Base-by-base conservation (phyloP, 2,113 vertebrate genomes). In the Nymphicus hollandicus region DNA sequence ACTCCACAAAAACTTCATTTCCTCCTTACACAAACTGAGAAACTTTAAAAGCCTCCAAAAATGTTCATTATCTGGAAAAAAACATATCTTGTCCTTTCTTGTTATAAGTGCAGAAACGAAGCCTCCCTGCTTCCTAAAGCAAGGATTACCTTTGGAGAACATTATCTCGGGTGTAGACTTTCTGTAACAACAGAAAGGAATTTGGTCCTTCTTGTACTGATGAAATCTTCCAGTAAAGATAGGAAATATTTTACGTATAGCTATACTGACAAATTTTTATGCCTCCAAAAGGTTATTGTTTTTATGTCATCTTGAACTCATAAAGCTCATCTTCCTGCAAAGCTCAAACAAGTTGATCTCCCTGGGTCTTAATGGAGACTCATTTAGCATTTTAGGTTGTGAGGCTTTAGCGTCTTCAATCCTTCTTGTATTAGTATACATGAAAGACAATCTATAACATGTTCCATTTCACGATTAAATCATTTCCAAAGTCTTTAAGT, bases 81-180 rank as follows among this genome's bases (percentile, higher is more conserved):
- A 86, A 2, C 5, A 44, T 39, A 83, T 77, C 20, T 52, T 10
- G 2, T 44, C 35, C 49, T 86, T 14, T 65, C 64, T 56, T 35
- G 16, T 4, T 37, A 0, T 14, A 39, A 0, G 1, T 17, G 47
- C 35, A 68, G 13, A 17, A 20, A 60, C 10, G 4, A 66, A 55
- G 66, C 3, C 4, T 44, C 63, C 24, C 37, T 72, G 19, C 15
- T n/a, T 64, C 33, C 28, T 39, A 56, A 77, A 6, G 4, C 25
- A 73, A 61, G 11, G 7, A 25, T 35, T 37, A 65, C 23, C 10
- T 33, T 41, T 29, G 61, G 9, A 80, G 46, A 66, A 49, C 9
- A 47, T 58, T 22, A 1, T 22, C 35, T 35, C 64, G 18, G 29
- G 10, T 4, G 24, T 31, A 65, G 20, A 44, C 19, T 29, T 63